Evolutionary conservation across 2,113 vertebrate species (phyloP).

Genomic region (Sterrhoptilus dennistouni): DNA sequence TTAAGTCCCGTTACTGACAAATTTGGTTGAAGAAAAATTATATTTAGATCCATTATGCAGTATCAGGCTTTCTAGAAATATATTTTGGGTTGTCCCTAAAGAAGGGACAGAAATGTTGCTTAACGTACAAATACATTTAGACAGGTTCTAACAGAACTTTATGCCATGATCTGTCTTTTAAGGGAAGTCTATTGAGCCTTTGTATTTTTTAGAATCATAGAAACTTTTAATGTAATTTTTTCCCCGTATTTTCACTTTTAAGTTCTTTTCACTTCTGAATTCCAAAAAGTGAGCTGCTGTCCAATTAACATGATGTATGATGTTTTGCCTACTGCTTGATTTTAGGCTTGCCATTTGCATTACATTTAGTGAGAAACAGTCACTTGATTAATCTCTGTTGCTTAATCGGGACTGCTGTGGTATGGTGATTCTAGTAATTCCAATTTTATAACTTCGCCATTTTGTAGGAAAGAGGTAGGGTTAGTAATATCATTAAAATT

Average conservation of each 20-base stretch:
- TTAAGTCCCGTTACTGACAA: neutral
- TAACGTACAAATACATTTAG: neutral
- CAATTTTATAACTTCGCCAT: neutral
- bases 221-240: neutral
- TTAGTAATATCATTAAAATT: neutral
- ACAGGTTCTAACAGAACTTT: neutral
- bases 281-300: neutral
- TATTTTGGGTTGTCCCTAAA: neutral
- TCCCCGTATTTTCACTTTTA: neutral
- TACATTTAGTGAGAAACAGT: neutral
- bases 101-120: neutral
- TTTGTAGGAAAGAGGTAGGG: neutral
- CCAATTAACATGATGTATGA: neutral
- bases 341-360: neutral
- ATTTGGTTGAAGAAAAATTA: neutral
- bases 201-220: neutral
- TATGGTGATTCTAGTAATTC: neutral
- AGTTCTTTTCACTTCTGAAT: neutral
- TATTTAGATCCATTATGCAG: neutral
- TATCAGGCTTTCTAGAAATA: neutral
- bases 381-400: neutral
- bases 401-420: neutral
- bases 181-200: neutral
- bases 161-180: neutral
- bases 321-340: neutral